Conservation (phyloP, 2,797 vertebrate species). For the Cyclopterus lumpus region DNA sequence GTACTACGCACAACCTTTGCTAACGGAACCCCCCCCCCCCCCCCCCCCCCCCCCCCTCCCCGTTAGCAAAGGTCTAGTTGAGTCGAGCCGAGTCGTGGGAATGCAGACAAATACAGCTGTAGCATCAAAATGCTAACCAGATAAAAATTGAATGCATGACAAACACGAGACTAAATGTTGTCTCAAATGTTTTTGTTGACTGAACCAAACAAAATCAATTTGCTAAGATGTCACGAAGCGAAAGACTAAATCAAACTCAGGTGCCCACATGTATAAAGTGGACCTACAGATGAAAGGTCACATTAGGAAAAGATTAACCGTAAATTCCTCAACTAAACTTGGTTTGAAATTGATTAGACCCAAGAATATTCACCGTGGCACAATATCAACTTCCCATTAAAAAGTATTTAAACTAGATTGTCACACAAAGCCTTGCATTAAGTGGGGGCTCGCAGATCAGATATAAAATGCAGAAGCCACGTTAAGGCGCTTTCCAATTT, state of each 20-base stretch:
- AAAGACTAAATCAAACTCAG: not conserved
- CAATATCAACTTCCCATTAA: not conserved
- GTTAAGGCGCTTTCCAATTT: constrained; percentile 2
- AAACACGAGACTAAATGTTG: not conserved
- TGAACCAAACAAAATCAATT: not conserved
- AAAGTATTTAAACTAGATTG: not conserved
- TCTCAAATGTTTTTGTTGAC: not conserved
- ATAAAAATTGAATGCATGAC: not conserved
- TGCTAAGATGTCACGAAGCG: not conserved
- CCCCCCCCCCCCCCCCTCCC: too few species aligned
- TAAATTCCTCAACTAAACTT: not conserved
- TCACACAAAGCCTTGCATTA: not conserved
- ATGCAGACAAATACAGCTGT: too few species aligned
- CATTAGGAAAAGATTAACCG: not conserved
- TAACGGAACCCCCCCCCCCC: too few species aligned
- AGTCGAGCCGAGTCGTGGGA: too few species aligned
- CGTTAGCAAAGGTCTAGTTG: too few species aligned
- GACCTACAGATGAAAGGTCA: not conserved
- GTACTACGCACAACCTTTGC: too few species aligned
- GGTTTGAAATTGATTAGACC: not conserved
- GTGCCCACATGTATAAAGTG: not conserved
- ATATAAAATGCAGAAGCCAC: not conserved
- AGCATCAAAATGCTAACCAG: too few species aligned
- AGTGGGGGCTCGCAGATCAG: not conserved
- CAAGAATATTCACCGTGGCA: not conserved